phyloP scores from a whole-genome alignment of 2,797 vertebrate genomes.

The Protonibea diacanthus region DNA sequence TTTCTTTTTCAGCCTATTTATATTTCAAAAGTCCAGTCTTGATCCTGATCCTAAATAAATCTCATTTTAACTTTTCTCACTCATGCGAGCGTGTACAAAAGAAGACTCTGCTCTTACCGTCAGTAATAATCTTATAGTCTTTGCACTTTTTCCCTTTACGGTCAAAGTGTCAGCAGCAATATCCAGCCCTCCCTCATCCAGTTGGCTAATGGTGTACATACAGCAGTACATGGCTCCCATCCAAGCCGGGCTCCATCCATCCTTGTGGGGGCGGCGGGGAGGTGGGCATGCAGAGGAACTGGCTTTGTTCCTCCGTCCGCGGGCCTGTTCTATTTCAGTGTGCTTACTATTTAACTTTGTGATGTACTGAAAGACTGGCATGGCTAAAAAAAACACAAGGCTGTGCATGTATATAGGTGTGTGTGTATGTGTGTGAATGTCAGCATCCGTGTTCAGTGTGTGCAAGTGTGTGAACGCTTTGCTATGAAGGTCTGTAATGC shows the following conservation, averaged over 20 bases:
- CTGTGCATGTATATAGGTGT: slow-evolving; percentile 62
- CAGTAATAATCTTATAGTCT: slow-evolving; percentile 24
- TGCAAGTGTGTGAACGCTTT: slow-evolving; percentile 29
- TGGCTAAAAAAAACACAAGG: slow-evolving; percentile 40
- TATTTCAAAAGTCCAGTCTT: slow-evolving; percentile 7
- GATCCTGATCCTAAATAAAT: slow-evolving; percentile 20
- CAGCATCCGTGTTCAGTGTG: slow-evolving; percentile 36
- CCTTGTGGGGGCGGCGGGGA: background rate
- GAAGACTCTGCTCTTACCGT: slow-evolving; percentile 23
- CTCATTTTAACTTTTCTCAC: slow-evolving; percentile 18
- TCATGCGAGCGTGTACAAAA: slow-evolving; percentile 29
- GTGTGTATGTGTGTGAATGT: slow-evolving; percentile 39
- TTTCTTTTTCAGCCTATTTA: background rate
- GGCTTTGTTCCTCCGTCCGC: slow-evolving; percentile 50
- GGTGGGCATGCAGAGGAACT: slow-evolving; percentile 5
- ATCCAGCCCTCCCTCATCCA: slow-evolving; percentile 49
- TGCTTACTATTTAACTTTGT: slow-evolving; percentile 50
- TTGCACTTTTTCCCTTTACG: slow-evolving; percentile 50
- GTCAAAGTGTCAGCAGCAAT: slow-evolving; percentile 59
- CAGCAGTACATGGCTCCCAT: slow-evolving; percentile 48
- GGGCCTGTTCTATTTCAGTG: slow-evolving; percentile 59
- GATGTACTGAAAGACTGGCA: slow-evolving; percentile 39
- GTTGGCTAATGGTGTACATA: slow-evolving; percentile 46
- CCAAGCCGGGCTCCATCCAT: slow-evolving; percentile 31
- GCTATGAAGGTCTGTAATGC: slow-evolving; percentile 25